phyloP scores from a whole-genome alignment of 2,888 invertebrate genomes.

The Apotomis capreana region DNA sequence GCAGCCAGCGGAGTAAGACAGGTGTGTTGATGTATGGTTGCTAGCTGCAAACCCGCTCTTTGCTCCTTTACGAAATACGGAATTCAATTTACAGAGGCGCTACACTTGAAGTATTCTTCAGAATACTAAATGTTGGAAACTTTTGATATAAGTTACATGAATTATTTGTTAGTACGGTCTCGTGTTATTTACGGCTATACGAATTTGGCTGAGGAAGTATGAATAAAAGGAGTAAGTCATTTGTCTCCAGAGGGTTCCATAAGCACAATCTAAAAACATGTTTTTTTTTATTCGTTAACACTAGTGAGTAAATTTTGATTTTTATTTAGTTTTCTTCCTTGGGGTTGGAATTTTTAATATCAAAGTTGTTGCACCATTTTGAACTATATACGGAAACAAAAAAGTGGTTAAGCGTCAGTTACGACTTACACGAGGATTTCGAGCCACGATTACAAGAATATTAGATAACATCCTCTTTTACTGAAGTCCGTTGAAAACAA shows the following conservation, averaged over 20 bases:
- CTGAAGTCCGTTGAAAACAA: background rate
- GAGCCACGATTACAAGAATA: too few relatives aligned
- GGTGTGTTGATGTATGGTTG: conserved; percentile 60
- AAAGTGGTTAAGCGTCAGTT: too few relatives aligned
- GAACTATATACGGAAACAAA: too few relatives aligned
- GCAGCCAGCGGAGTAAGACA: conserved; percentile 50
- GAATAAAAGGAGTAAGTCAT: background rate
- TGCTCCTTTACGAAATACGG: conserved; percentile 50
- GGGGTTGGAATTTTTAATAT: too few relatives aligned
- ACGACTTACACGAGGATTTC: too few relatives aligned
- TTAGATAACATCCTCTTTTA: background rate
- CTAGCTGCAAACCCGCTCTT: conserved; percentile 51
- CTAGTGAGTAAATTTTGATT: too few relatives aligned
- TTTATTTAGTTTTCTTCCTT: too few relatives aligned
- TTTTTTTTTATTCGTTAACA: too few relatives aligned
- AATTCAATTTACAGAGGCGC: conserved; percentile 47
- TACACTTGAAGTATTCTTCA: conserved; percentile 35
- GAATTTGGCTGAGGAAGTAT: background rate
- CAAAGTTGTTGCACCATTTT: too few relatives aligned
- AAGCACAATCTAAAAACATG: too few relatives aligned
- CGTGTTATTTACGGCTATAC: background rate
- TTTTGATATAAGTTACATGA: conserved; percentile 15
- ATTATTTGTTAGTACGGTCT: conserved; percentile 26
- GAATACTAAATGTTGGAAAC: conserved; percentile 36
- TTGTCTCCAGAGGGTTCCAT: too few relatives aligned